Evolutionary conservation across 1,140 invertebrate genomes (phyloP).

Genomic region (Drosophila ogumai): DNA sequence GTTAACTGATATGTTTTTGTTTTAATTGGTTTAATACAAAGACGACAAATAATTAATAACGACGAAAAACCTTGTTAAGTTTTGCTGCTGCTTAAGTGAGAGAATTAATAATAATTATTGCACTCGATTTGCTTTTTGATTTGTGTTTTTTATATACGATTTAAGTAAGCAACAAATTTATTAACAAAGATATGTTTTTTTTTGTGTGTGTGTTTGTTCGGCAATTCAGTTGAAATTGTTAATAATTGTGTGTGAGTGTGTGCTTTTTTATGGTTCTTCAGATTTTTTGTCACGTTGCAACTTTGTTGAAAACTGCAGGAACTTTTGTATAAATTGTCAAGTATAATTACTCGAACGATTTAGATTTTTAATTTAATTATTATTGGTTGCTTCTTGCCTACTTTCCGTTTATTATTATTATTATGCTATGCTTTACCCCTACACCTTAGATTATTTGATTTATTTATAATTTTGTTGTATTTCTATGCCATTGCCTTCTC

Average conservation of each 20-base stretch:
- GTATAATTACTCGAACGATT: constrained; percentile 19
- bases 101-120: constrained; percentile 75
- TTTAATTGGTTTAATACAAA: constrained; percentile 6
- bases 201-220: neutral
- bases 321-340: constrained; percentile 72
- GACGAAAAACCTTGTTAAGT: constrained; percentile 9
- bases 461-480: constrained; percentile 31
- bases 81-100: constrained; percentile 45
- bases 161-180: constrained; percentile 70
- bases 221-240: constrained; percentile 14
- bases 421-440: constrained; percentile 58
- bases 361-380: constrained; percentile 33
- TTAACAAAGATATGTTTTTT: constrained; percentile 74
- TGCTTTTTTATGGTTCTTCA: constrained; percentile 12
- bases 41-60: neutral
- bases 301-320: constrained; percentile 78
- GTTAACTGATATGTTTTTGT: constrained; percentile 62
- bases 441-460: constrained; percentile 56
- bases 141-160: constrained; percentile 46
- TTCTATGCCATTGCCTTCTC: constrained; percentile 16
- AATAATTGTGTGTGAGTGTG: constrained; percentile 22
- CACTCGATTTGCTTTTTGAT: constrained; percentile 75
- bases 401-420: constrained; percentile 48
- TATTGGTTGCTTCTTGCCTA: constrained; percentile 24
- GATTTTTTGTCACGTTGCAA: constrained; percentile 62